Evolutionary conservation across 2,797 vertebrate species (phyloP).

Genomic region (Molothrus ater): DNA sequence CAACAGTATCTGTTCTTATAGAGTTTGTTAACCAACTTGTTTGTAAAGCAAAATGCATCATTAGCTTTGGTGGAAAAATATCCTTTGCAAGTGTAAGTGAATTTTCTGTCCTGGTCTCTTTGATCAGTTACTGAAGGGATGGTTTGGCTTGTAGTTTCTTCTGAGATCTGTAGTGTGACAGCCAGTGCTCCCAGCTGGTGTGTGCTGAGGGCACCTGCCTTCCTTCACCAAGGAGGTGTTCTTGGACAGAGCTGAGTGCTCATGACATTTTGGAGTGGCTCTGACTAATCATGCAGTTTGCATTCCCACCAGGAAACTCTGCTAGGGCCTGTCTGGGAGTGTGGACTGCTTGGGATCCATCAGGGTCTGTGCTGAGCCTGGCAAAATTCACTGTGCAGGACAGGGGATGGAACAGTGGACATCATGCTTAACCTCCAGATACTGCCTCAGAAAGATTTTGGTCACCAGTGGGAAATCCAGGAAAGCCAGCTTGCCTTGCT

Average conservation of each 20-base stretch:
- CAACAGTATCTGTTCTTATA: neutral
- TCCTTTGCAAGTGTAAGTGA: neutral
- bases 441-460: neutral
- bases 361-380: neutral
- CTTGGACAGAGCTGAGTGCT: neutral
- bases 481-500: neutral
- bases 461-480: neutral
- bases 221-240: neutral
- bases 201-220: neutral
- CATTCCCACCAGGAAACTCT: neutral
- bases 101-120: neutral
- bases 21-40: neutral
- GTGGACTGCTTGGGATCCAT: neutral
- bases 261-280: neutral
- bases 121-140: neutral
- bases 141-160: neutral
- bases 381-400: neutral
- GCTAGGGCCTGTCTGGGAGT: neutral
- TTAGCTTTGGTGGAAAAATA: neutral
- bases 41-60: neutral
- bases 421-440: neutral
- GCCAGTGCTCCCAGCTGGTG: neutral
- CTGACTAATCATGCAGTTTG: neutral
- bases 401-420: neutral
- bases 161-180: neutral